A percentile compares a stretch with the other conserved stretches of the same genome.
These are phyloP conservation scores for Asteroscopus sphinx DNA, from an alignment of 2,888 invertebrate species.

Conservation along the genomic window DNA sequence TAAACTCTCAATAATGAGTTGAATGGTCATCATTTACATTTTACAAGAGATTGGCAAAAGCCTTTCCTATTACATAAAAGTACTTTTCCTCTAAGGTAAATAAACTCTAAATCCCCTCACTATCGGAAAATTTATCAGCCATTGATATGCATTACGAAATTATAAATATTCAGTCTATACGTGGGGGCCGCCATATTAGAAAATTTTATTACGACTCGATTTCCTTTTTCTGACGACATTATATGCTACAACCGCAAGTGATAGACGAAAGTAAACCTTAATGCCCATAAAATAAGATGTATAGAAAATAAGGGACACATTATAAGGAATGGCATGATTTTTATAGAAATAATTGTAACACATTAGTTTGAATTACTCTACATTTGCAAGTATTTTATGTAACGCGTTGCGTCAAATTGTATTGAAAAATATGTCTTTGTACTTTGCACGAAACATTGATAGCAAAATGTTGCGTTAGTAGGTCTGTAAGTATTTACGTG, in stretches of 20 bases:
- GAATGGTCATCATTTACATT: too few relatives aligned
- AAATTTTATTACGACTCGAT: conserved; percentile 46
- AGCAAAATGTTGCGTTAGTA: conserved; percentile 16
- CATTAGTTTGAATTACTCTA: conserved; percentile 40
- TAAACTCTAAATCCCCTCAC: conserved; percentile 9
- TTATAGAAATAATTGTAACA: conserved; percentile 42
- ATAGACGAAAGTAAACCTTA: conserved; percentile 27
- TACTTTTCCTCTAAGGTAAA: conserved; percentile 6
- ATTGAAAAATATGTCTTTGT: conserved; percentile 32
- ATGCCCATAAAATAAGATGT: conserved; percentile 10
- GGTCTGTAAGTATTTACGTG: conserved; percentile 28
- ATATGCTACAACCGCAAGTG: conserved; percentile 11
- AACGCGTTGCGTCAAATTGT: conserved; percentile 33
- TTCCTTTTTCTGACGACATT: conserved; percentile 33
- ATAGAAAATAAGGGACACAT: conserved; percentile 6
- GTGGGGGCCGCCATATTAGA: conserved; percentile 28
- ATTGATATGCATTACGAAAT: conserved; percentile 23
- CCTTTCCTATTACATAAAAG: conserved; percentile 7
- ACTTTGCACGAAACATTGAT: conserved; percentile 18
- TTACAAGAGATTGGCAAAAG: not conserved
- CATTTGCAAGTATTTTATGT: conserved; percentile 43
- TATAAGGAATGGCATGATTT: conserved; percentile 29
- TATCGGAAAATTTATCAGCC: conserved; percentile 24
- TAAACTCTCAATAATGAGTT: too few relatives aligned
- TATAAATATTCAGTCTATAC: conserved; percentile 25